Conservation (phyloP, 2,797 vertebrate genomes). For the Linurgus olivaceus region DNA sequence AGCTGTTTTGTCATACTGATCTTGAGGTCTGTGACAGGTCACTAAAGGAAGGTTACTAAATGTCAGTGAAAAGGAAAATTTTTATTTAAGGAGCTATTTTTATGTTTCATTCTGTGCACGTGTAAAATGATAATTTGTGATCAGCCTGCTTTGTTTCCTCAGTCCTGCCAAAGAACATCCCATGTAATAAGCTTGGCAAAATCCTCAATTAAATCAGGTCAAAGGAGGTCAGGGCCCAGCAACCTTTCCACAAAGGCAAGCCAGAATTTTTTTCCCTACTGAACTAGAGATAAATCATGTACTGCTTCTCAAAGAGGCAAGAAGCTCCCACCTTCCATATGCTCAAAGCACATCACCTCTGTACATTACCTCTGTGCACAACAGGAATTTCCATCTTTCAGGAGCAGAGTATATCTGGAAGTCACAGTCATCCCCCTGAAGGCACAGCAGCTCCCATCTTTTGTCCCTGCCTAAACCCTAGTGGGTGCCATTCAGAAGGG, state of each 20-base stretch:
- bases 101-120: neutral
- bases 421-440: neutral
- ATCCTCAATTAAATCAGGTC: slow-evolving; percentile 31
- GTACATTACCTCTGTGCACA: neutral
- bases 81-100: neutral
- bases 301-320: neutral
- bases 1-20: neutral
- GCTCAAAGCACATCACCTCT: neutral
- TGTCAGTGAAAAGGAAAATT: neutral
- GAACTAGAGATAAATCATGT: neutral
- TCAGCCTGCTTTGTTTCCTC: neutral
- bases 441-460: neutral
- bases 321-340: neutral
- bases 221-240: slow-evolving; percentile 6
- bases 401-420: neutral
- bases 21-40: neutral
- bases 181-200: slow-evolving; percentile 17
- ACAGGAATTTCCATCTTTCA: neutral
- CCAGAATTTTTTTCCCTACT: neutral
- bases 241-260: neutral
- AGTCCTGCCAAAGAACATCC: slow-evolving; percentile 15
- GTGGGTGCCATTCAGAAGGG: neutral
- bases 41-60: neutral
- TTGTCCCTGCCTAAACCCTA: neutral
- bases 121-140: neutral